Base-by-base conservation (phyloP, 2,888 invertebrate species). In the Pteria penguin region DNA sequence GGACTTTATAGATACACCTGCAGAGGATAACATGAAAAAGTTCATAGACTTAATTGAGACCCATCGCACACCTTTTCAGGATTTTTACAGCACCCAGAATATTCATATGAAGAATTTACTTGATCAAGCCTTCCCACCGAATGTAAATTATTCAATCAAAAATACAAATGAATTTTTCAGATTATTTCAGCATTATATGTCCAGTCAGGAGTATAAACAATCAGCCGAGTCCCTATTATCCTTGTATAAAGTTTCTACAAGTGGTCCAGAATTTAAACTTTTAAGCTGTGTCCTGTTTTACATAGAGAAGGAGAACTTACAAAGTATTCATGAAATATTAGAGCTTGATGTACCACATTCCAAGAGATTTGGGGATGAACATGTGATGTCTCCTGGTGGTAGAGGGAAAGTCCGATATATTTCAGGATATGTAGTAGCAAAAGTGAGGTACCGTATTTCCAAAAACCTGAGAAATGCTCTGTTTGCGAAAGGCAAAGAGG, bases 321-420 rank as follows among this genome's bases (percentile, higher is more conserved):
- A 1, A n/a, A 22, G 45, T 14, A 11, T 63, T 8, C 22, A 60
- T 2, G 52, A 22, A n/a, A 45, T 66, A 5, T 36, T 72, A 3
- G n/a, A 65, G 5, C 32, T 60, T 11, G 14, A 3, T 4, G 11
- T 14, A 18, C 65, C 65, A 5, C 29, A 65, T 5, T 24, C 65
- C 3, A 4, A 55, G 18, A 32, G 11, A 22, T 52, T 54, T 11
- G 2, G 29, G 4, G 4, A 54, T 2, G 57, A 5, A 4, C 27
- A 1, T 5, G 24, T 29, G 1, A 8, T 58, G 27, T 4, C 24
- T 36, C n/a, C 68, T 32, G 65, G 29, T 18, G 61, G 66, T 8
- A 45, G 57, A 66, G 78, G 78, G 14, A 71, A 70, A 62, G n/a
- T 66, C 1, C 58, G 78, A 45, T 74, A 78, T 62, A 26, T 74